These are phyloP conservation scores for Platygyra sinensis DNA, from an alignment of 64 coral and sea anemone species.

Conservation along the genomic window DNA sequence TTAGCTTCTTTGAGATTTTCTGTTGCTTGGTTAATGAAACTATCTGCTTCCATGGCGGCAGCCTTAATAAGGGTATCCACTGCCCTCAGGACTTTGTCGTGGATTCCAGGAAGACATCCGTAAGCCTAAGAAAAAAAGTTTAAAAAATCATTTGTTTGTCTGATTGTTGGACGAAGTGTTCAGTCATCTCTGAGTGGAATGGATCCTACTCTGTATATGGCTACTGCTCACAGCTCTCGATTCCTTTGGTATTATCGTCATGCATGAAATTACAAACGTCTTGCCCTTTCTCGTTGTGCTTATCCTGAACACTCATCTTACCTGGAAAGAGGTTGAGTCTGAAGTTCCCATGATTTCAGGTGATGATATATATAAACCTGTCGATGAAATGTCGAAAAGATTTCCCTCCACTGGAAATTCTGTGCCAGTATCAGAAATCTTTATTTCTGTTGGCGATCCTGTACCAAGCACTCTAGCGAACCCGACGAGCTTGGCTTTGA, in stretches of 20 bases:
- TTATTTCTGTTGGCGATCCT: constrained; percentile 67
- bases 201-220: no score
- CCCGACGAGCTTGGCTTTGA: constrained; percentile 64
- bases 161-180: no score
- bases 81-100: constrained; percentile 50
- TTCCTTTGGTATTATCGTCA: no score
- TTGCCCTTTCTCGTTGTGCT: no score
- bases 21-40: constrained; percentile 81
- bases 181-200: no score
- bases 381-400: constrained; percentile 79
- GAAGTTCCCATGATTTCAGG: constrained; percentile 66
- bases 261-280: no score
- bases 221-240: no score
- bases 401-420: constrained; percentile 84
- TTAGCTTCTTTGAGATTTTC: constrained; percentile 89
- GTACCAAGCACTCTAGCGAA: constrained; percentile 83
- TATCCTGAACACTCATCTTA: not conserved
- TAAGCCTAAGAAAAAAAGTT: constrained; percentile 62
- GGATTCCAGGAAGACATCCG: constrained; percentile 87
- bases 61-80: constrained; percentile 45
- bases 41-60: constrained; percentile 84
- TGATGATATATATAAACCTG: constrained; percentile 80
- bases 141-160: not conserved
- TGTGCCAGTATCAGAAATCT: constrained; percentile 84
- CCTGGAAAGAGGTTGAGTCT: constrained; percentile 52